Evolutionary conservation across 2,888 invertebrate species (phyloP).

Genomic region (Pterobdella sp.): DNA sequence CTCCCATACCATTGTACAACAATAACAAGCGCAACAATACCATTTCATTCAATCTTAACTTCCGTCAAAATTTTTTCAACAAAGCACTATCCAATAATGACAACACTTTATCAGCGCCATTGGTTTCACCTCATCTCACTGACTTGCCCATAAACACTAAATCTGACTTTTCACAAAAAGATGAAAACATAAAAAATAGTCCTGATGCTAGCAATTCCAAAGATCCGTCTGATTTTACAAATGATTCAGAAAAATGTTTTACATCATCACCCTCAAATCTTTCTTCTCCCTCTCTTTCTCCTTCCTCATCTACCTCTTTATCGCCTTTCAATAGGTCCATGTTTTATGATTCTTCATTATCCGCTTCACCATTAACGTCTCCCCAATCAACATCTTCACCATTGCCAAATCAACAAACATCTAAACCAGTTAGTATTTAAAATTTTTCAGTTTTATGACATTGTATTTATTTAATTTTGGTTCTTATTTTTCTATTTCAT

Average conservation of each 20-base stretch:
- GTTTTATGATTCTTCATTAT: not conserved
- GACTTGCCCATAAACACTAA: not conserved
- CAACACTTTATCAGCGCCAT: too few relatives aligned
- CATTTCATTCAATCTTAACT: not conserved
- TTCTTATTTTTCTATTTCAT: not conserved
- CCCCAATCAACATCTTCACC: not conserved
- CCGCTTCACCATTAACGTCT: not conserved
- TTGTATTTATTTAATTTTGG: not conserved
- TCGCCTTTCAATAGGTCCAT: slow-evolving; percentile 8
- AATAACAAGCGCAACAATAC: slow-evolving; percentile 18
- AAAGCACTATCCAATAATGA: not conserved
- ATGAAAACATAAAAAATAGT: too few relatives aligned
- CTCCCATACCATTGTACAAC: slow-evolving; percentile 17
- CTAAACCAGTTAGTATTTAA: slow-evolving; percentile 1
- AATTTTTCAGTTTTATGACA: not conserved
- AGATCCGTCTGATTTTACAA: slow-evolving; percentile 1
- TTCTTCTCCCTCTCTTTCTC: slow-evolving; percentile 2
- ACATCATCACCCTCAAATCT: not conserved
- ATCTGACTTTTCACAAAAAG: too few relatives aligned
- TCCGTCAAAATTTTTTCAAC: not conserved
- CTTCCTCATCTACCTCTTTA: slow-evolving; percentile 4
- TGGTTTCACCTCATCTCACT: too few relatives aligned
- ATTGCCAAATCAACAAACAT: not conserved
- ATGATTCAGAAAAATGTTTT: not conserved
- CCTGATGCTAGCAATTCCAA: slow-evolving; percentile 15